Evolutionary conservation across 2,888 invertebrate genomes (phyloP).

Genomic region (Schrankia costaestrigalis): DNA sequence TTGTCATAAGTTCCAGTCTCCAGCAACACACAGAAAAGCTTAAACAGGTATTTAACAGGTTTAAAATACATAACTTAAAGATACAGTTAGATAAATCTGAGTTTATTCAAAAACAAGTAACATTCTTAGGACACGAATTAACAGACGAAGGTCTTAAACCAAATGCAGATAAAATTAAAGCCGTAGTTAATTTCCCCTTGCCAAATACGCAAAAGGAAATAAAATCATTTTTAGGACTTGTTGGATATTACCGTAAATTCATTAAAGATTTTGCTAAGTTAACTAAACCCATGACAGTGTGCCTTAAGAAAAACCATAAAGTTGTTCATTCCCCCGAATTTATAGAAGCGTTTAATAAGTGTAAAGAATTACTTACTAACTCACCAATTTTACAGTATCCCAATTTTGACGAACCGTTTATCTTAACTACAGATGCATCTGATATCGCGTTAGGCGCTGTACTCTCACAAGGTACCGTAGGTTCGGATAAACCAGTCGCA

Average conservation of each 20-base stretch:
- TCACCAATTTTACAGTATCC: constrained; percentile 11
- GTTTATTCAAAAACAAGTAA: constrained; percentile 5
- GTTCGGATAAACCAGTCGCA: too few species aligned
- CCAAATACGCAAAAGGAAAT: too few species aligned
- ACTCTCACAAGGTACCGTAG: constrained; percentile 26
- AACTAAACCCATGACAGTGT: too few species aligned
- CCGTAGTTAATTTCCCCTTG: too few species aligned
- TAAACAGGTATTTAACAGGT: constrained; percentile 3
- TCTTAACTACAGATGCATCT: constrained; percentile 25
- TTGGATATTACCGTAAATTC: too few species aligned
- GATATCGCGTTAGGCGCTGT: constrained; percentile 24
- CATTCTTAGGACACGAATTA: constrained; percentile 4
- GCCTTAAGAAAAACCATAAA: too few species aligned
- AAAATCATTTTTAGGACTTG: too few species aligned
- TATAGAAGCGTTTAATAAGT: constrained; percentile 10
- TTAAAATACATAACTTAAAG: constrained; percentile 3
- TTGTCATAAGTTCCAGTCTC: neutral
- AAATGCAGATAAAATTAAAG: too few species aligned
- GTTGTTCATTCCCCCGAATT: too few species aligned
- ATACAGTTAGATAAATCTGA: constrained; percentile 4
- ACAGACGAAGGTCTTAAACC: neutral
- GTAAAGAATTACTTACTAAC: constrained; percentile 8
- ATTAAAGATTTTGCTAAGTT: too few species aligned
- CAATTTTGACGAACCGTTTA: constrained; percentile 25
- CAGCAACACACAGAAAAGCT: constrained; percentile 4